Conservation (phyloP, 2,113 vertebrate species). For the Mormyrus lacerda region DNA sequence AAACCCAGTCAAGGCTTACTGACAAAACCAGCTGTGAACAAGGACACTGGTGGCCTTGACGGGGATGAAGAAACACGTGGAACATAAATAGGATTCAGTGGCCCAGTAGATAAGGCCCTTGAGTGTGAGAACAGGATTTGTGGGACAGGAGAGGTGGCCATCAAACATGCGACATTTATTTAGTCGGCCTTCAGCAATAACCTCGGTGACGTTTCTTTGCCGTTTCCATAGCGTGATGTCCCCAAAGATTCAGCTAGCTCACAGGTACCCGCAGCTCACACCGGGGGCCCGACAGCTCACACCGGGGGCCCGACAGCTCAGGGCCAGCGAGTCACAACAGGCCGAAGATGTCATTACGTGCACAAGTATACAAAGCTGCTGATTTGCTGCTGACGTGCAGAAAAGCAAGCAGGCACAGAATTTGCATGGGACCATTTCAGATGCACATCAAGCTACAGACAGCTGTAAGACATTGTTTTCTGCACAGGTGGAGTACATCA, state of each 20-base stretch:
- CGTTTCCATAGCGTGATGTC: background rate
- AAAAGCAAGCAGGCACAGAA: background rate
- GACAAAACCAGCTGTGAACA: background rate
- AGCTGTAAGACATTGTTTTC: background rate
- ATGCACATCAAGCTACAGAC: background rate
- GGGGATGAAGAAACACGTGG: background rate
- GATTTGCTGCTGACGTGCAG: background rate
- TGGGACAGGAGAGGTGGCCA: background rate
- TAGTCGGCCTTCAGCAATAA: background rate
- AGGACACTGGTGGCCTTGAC: background rate
- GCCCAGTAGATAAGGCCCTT: background rate
- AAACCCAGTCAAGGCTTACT: background rate
- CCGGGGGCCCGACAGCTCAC: background rate
- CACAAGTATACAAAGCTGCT: background rate
- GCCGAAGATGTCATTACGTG: background rate
- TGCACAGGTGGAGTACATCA: background rate
- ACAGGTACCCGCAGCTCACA: background rate
- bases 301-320: background rate
- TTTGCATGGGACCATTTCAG: slow-evolving; percentile 6
- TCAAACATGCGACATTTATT: background rate
- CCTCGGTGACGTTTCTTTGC: background rate
- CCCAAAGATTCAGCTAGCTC: background rate
- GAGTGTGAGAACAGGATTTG: background rate
- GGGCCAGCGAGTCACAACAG: background rate
- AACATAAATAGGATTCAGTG: background rate